A percentile compares a stretch with the other conserved stretches of the same genome.
These are phyloP conservation scores for Zeugodacus cucurbitae DNA, from an alignment of 1,140 invertebrate genomes.

Conservation along the genomic window DNA sequence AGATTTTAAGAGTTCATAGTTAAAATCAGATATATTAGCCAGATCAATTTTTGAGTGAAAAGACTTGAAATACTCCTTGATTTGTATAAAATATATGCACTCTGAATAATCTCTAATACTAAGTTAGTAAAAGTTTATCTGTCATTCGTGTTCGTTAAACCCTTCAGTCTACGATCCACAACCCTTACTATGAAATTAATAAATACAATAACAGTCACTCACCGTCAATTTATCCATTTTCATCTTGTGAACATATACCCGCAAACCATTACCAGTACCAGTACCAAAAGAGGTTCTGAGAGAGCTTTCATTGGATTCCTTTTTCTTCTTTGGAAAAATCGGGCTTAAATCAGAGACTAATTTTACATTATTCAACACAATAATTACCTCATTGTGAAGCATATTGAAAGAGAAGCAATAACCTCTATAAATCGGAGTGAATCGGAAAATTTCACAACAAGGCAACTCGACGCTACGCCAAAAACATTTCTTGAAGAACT, in stretches of 20 bases:
- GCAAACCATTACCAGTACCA: neutral
- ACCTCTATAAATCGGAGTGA: neutral
- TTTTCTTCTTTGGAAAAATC: neutral
- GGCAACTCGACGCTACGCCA: constrained; percentile 50
- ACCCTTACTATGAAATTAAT: no score
- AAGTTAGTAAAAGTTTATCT: no score
- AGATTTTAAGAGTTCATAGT: no score
- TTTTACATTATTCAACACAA: no score
- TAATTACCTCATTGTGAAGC: neutral
- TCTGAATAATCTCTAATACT: no score
- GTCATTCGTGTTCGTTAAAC: no score
- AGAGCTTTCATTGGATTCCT: neutral
- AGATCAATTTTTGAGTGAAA: no score
- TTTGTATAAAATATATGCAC: no score
- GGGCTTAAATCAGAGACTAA: neutral
- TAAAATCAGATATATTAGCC: no score
- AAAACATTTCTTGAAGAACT: constrained; percentile 51
- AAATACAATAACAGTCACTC: neutral
- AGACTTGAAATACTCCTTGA: no score
- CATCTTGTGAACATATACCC: neutral
- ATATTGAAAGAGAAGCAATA: neutral
- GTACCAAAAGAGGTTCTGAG: neutral
- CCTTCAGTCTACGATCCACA: no score
- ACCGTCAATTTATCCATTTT: neutral
- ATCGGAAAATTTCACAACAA: constrained; percentile 52